phyloP scores from a whole-genome alignment of 2,797 vertebrate species.

The Pampus argenteus region DNA sequence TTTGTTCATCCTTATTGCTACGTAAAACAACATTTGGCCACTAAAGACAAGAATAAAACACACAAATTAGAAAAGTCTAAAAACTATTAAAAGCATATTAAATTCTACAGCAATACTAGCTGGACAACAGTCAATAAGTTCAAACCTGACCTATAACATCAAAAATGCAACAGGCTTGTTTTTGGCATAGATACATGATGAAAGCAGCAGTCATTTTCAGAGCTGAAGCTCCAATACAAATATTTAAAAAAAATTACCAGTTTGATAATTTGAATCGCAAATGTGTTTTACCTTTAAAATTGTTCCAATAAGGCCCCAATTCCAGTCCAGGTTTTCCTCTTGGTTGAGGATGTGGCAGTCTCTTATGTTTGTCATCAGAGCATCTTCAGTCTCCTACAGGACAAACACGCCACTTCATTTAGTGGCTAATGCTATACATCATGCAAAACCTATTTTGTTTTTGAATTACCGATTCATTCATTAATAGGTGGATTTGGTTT shows the following conservation, averaged over 20 bases:
- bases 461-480: too few species aligned
- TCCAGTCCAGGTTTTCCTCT: conserved; percentile 91
- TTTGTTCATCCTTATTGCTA: conserved; percentile 91
- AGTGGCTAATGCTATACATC: background rate
- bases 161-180: background rate
- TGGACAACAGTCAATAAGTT: background rate
- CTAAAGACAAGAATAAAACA: conserved; percentile 60
- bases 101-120: background rate
- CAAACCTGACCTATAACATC: background rate
- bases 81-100: conserved; percentile 53
- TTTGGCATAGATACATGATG: too few species aligned
- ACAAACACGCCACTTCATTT: conserved; percentile 25
- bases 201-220: background rate
- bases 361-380: conserved; percentile 87
- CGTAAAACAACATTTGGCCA: conserved; percentile 91
- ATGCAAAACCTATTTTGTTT: too few species aligned
- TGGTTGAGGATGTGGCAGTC: conserved; percentile 91
- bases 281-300: conserved; percentile 86
- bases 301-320: conserved; percentile 91
- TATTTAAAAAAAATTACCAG: too few species aligned
- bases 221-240: too few species aligned
- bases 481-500: too few species aligned
- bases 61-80: background rate
- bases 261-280: background rate
- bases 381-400: conserved; percentile 89